phyloP scores from a whole-genome alignment of 2,888 invertebrate genomes.

The Melanotus villosus region DNA sequence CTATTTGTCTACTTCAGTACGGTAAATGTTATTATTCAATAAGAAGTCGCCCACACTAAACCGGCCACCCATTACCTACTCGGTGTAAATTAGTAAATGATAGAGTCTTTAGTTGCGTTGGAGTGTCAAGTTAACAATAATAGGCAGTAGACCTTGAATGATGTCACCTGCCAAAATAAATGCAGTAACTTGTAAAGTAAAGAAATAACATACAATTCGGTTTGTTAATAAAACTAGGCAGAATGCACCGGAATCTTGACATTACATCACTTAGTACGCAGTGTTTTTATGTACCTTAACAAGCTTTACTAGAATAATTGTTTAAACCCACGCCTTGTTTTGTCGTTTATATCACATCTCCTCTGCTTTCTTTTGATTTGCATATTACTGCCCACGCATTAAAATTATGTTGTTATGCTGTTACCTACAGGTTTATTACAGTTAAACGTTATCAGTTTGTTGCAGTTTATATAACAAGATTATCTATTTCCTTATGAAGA shows the following conservation, averaged over 20 bases:
- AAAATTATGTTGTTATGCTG: too few relatives aligned
- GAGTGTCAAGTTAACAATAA: slow-evolving; percentile 8
- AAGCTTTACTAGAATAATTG: too few relatives aligned
- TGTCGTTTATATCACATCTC: too few relatives aligned
- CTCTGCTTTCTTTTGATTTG: too few relatives aligned
- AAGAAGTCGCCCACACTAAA: slow-evolving; percentile 4
- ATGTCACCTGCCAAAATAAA: slow-evolving; percentile 23
- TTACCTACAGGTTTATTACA: too few relatives aligned
- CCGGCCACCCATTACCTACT: slow-evolving; percentile 19
- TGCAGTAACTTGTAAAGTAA: neutral
- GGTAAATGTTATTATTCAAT: slow-evolving; percentile 8
- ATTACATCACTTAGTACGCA: too few relatives aligned
- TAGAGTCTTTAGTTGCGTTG: slow-evolving; percentile 20
- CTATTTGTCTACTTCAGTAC: slow-evolving; percentile 1
- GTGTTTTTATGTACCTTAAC: too few relatives aligned
- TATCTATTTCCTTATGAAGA: too few relatives aligned
- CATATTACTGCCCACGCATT: too few relatives aligned
- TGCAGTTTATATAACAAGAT: too few relatives aligned
- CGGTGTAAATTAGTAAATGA: slow-evolving; percentile 30
- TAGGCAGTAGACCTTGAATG: slow-evolving; percentile 16
- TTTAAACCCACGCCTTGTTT: too few relatives aligned
- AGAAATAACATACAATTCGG: slow-evolving; percentile 1
- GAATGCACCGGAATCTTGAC: neutral
- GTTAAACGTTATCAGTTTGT: too few relatives aligned
- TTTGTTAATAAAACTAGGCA: neutral